Evolutionary conservation across 2,797 vertebrate genomes (phyloP).

Genomic region (Euthynnus affinis): DNA sequence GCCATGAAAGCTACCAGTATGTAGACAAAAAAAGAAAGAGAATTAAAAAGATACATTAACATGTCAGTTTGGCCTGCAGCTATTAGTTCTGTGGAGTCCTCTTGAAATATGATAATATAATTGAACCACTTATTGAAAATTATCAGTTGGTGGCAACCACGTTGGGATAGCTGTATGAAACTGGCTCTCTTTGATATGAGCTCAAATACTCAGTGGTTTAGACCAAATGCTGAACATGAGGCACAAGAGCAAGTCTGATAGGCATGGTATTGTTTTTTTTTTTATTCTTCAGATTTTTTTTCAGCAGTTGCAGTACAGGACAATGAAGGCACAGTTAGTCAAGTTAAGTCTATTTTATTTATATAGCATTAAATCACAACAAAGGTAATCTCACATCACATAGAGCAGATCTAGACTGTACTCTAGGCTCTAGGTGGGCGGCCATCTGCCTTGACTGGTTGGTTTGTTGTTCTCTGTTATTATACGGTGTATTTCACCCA

Average conservation of each 20-base stretch:
- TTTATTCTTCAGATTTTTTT: too few species aligned
- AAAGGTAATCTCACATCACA: too few species aligned
- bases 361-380: too few species aligned
- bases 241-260: background rate
- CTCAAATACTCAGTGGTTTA: slow-evolving; percentile 31
- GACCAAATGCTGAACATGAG: slow-evolving; percentile 12
- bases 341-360: too few species aligned
- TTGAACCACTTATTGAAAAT: slow-evolving; percentile 50
- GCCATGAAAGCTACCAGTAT: slow-evolving; percentile 53
- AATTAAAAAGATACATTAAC: slow-evolving; percentile 66
- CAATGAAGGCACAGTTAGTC: too few species aligned
- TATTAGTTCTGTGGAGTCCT: slow-evolving; percentile 35
- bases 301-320: background rate
- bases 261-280: background rate
- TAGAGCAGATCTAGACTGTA: too few species aligned
- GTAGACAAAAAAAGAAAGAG: slow-evolving; percentile 33
- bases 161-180: slow-evolving; percentile 26
- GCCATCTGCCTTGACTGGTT: too few species aligned
- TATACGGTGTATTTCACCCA: background rate
- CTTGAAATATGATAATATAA: slow-evolving; percentile 62
- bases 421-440: too few species aligned
- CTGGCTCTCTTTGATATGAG: slow-evolving; percentile 35
- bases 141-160: slow-evolving; percentile 35
- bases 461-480: background rate
- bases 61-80: slow-evolving; percentile 51